These are phyloP conservation scores for Chorisops tibialis DNA, from an alignment of 2,888 invertebrate genomes.

Conservation along the genomic window DNA sequence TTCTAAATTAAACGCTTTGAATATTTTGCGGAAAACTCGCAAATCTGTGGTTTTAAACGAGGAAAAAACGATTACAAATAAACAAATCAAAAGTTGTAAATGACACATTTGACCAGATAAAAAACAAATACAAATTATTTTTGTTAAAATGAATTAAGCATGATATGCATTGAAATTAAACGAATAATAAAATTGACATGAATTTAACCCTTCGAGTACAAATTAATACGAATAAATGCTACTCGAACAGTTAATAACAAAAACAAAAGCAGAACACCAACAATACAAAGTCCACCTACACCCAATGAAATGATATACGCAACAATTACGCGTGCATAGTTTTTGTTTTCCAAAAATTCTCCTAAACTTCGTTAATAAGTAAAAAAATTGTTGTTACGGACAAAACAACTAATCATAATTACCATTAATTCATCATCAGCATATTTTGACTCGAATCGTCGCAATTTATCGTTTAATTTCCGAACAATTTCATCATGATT, in stretches of 20 bases:
- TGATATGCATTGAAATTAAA: background rate
- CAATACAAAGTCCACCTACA: slow-evolving; percentile 28
- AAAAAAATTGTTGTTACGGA: background rate
- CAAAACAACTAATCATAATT: slow-evolving; percentile 24
- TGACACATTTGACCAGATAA: too few relatives aligned
- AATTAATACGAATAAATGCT: background rate
- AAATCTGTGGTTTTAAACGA: too few relatives aligned
- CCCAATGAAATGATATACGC: slow-evolving; percentile 28
- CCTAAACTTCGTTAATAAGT: slow-evolving; percentile 8
- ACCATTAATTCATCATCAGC: slow-evolving; percentile 51
- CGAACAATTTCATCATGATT: slow-evolving; percentile 43
- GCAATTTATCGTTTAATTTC: slow-evolving; percentile 44
- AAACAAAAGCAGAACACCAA: slow-evolving; percentile 8
- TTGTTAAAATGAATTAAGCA: too few relatives aligned
- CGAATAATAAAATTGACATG: background rate
- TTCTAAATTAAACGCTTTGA: too few relatives aligned
- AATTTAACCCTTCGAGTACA: background rate
- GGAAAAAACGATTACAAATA: too few relatives aligned
- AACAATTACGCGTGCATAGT: slow-evolving; percentile 27
- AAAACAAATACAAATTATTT: too few relatives aligned
- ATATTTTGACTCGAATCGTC: slow-evolving; percentile 46
- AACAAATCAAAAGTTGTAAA: too few relatives aligned
- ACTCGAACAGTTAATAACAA: slow-evolving; percentile 10
- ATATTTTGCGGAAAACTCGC: too few relatives aligned
- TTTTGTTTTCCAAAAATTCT: slow-evolving; percentile 13